phyloP scores from a whole-genome alignment of 1,140 invertebrate species.

The Orchestia grillus region DNA sequence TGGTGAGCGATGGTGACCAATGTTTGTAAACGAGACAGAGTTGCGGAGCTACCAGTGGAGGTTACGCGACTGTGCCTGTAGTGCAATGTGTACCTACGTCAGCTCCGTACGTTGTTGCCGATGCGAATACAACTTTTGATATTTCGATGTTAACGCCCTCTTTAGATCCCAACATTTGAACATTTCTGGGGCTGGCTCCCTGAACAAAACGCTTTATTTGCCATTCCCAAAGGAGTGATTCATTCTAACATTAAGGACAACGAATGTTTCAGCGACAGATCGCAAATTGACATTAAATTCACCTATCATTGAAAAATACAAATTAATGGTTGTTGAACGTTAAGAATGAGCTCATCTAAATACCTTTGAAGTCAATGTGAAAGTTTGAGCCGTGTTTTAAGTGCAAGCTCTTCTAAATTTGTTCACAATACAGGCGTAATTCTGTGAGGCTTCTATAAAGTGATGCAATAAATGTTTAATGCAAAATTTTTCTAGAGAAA shows the following conservation, averaged over 20 bases:
- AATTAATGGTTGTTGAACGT: background rate
- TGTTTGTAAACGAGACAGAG: too few relatives aligned
- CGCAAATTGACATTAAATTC: background rate
- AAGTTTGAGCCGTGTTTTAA: background rate
- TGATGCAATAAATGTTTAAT: too few relatives aligned
- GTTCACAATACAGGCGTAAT: too few relatives aligned
- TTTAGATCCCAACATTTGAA: background rate
- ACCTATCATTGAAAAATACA: background rate
- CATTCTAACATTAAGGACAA: too few relatives aligned
- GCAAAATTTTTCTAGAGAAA: background rate
- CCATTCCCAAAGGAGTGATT: background rate
- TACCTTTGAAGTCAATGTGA: background rate
- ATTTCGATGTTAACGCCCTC: background rate
- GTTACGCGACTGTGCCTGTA: background rate
- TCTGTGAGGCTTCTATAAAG: too few relatives aligned
- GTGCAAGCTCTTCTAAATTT: too few relatives aligned
- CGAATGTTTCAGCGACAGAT: background rate
- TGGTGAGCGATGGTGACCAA: too few relatives aligned
- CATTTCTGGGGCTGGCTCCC: background rate
- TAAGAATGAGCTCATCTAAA: background rate
- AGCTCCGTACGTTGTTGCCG: background rate
- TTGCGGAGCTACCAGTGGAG: too few relatives aligned
- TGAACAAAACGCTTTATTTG: background rate
- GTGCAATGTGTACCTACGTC: background rate
- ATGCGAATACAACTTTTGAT: background rate